Conservation (phyloP, 2,797 vertebrate genomes). For the Mycteria americana region DNA sequence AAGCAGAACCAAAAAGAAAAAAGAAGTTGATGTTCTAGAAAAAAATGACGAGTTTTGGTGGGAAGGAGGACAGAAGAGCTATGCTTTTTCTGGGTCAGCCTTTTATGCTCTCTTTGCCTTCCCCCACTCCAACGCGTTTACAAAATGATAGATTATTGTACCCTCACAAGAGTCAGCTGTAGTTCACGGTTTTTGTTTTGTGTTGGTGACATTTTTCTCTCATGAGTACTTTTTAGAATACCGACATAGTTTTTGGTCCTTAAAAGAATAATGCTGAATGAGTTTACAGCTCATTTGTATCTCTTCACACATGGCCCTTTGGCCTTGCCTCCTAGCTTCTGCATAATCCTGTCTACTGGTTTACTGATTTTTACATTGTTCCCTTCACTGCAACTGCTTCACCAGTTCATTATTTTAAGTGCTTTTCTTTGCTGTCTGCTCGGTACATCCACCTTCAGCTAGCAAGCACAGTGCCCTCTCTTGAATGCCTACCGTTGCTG, state of each 20-base stretch:
- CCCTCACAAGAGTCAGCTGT: not conserved
- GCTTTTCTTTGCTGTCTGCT: not conserved
- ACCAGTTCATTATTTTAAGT: not conserved
- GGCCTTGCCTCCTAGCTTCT: not conserved
- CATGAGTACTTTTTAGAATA: not conserved
- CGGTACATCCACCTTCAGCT: not conserved
- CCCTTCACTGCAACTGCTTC: not conserved
- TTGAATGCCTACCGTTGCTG: not conserved
- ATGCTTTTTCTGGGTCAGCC: not conserved
- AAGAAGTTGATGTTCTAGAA: not conserved
- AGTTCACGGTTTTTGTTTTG: not conserved
- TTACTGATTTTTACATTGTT: not conserved
- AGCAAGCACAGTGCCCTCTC: not conserved
- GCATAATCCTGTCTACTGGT: not conserved
- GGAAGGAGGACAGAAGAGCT: not conserved
- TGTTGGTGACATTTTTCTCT: not conserved
- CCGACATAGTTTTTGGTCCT: not conserved
- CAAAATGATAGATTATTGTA: not conserved
- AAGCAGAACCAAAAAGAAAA: not conserved
- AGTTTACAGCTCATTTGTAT: not conserved
- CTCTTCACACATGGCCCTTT: not conserved
- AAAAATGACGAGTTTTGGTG: not conserved
- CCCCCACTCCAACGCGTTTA: not conserved
- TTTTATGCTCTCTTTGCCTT: not conserved
- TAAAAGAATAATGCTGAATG: not conserved